Evolutionary conservation across 2,797 vertebrate genomes (phyloP).

Genomic region (Oophaga sylvatica): DNA sequence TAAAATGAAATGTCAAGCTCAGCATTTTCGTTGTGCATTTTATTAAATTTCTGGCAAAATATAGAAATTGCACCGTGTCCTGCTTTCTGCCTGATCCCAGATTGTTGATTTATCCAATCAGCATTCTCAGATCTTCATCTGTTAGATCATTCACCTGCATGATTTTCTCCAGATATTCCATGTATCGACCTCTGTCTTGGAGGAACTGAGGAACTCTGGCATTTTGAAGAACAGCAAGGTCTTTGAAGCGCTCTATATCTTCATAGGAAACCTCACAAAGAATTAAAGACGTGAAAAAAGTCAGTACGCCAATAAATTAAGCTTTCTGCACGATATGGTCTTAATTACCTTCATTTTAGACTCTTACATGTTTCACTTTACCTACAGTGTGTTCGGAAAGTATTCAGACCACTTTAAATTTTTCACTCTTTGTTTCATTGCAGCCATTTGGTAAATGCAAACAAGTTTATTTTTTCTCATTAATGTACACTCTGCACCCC

Average conservation of each 20-base stretch:
- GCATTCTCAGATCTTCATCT: constrained; percentile 81
- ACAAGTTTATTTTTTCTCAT: too few species aligned
- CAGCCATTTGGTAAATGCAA: too few species aligned
- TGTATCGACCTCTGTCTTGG: constrained; percentile 83
- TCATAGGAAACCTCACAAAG: constrained; percentile 86
- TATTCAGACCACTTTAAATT: too few species aligned
- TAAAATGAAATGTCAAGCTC: background rate
- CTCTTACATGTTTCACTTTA: too few species aligned
- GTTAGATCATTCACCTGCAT: constrained; percentile 89
- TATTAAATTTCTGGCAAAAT: background rate
- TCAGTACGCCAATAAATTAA: background rate
- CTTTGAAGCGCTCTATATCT: constrained; percentile 87
- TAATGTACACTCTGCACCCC: too few species aligned
- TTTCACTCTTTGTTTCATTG: too few species aligned
- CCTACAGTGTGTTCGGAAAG: too few species aligned
- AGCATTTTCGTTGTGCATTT: background rate
- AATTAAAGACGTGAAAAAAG: background rate
- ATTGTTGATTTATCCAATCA: constrained; percentile 69
- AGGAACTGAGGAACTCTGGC: constrained; percentile 90
- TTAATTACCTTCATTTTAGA: background rate
- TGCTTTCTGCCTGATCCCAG: background rate
- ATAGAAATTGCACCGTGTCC: background rate
- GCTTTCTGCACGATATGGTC: background rate
- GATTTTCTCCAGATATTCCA: constrained; percentile 87
- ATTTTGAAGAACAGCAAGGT: constrained; percentile 81